Percentiles rank a stretch among this genome's conserved stretches.
Conservation (phyloP, 64 coral and sea anemone genomes). For the Montipora sp. region DNA sequence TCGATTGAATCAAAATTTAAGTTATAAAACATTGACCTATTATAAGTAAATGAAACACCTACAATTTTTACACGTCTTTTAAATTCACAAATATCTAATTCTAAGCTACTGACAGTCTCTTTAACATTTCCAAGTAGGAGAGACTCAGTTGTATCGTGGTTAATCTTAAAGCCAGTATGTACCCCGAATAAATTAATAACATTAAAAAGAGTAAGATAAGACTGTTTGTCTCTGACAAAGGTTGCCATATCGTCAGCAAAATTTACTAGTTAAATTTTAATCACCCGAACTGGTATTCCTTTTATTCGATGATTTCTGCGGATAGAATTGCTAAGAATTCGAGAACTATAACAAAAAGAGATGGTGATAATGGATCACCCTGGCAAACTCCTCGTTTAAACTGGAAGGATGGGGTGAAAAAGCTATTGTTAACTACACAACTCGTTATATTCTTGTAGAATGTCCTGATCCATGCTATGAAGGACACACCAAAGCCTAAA, state of each 20-base stretch:
- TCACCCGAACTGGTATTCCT: neutral
- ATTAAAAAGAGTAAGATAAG: neutral
- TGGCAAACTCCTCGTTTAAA: too few species aligned
- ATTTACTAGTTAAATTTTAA: neutral
- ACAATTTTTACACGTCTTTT: neutral
- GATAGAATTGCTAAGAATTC: neutral
- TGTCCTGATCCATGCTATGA: too few species aligned
- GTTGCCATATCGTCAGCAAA: conserved; percentile 1
- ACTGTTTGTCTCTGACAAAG: neutral
- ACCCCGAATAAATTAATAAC: neutral
- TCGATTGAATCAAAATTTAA: neutral
- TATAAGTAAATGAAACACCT: conserved; percentile 6
- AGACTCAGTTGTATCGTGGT: neutral
- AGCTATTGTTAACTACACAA: too few species aligned
- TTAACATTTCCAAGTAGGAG: neutral
- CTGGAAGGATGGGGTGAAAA: too few species aligned
- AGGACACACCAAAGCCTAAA: too few species aligned
- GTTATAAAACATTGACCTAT: neutral
- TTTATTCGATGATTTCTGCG: neutral
- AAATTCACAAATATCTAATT: neutral
- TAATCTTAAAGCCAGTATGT: neutral
- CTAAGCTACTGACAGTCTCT: neutral
- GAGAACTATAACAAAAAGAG: too few species aligned
- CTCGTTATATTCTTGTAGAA: too few species aligned
- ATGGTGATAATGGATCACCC: too few species aligned